phyloP scores from a whole-genome alignment of 2,113 vertebrate genomes.

The Apteryx owenii region DNA sequence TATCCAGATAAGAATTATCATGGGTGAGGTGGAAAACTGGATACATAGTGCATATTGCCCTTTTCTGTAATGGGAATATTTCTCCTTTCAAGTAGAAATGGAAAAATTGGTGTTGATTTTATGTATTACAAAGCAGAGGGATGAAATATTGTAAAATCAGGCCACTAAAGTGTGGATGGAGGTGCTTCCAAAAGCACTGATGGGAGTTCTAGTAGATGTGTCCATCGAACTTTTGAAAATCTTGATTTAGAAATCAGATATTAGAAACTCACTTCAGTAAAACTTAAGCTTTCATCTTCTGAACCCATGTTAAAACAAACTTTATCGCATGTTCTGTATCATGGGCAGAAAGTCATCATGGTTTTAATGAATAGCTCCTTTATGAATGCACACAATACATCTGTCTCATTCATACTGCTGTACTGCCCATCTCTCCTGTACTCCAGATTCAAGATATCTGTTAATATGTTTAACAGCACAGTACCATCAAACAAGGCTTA shows the following conservation, averaged over 20 bases:
- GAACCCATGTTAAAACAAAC: background rate
- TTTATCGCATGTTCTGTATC: background rate
- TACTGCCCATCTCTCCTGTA: background rate
- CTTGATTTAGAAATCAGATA: background rate
- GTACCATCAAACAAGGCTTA: background rate
- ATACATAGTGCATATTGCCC: background rate
- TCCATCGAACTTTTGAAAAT: background rate
- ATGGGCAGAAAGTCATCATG: background rate
- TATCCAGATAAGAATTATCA: background rate
- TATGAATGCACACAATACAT: background rate
- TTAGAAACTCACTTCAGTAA: background rate
- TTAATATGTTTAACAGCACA: background rate
- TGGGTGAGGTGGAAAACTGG: background rate
- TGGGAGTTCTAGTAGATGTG: background rate
- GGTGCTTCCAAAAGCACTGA: background rate
- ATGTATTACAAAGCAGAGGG: background rate
- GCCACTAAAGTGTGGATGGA: background rate
- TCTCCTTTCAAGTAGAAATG: background rate
- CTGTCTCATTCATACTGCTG: rapidly evolving
- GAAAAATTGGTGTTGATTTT: background rate
- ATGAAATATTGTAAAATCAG: background rate
- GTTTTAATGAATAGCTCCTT: background rate
- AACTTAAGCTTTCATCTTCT: background rate
- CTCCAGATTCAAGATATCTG: background rate
- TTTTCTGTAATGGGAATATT: background rate